Percentiles rank a stretch among this genome's conserved stretches.
Evolutionary conservation across 1,140 invertebrate species (phyloP).

Genomic region (Eriosoma lanigerum): DNA sequence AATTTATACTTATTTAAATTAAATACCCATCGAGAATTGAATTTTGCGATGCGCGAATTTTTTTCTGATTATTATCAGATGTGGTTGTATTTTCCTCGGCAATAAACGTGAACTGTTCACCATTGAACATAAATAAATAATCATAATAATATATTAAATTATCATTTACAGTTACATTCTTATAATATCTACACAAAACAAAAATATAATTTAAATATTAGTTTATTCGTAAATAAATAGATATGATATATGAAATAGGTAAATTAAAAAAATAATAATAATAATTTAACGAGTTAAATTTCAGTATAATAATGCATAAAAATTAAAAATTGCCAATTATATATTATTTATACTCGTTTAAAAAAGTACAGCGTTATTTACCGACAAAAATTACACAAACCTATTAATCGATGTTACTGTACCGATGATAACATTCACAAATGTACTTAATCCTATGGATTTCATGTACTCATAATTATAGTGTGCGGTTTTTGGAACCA

Average conservation of each 20-base stretch:
- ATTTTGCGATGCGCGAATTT: not conserved
- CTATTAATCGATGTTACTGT: conserved; percentile 60
- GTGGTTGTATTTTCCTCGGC: not conserved
- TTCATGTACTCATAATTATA: conserved; percentile 62
- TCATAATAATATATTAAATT: conserved; percentile 58
- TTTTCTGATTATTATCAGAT: not conserved
- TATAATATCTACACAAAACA: conserved; percentile 18
- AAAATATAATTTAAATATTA: no score
- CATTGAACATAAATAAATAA: conserved; percentile 37
- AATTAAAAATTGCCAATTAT: not conserved
- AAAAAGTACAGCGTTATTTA: not conserved
- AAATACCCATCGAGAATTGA: no score
- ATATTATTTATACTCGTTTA: no score
- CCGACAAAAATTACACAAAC: not conserved
- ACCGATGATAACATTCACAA: conserved; percentile 63
- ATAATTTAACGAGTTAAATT: not conserved
- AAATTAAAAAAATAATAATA: not conserved
- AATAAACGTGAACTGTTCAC: conserved; percentile 17
- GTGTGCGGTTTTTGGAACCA: conserved; percentile 61
- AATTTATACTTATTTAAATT: not conserved
- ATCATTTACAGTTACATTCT: conserved; percentile 52
- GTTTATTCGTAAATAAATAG: no score
- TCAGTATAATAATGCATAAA: not conserved
- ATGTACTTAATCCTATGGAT: conserved; percentile 60
- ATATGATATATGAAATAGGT: no score